Evolutionary conservation across 2,888 invertebrate species (phyloP).

Genomic region (Pelosia muscerda): DNA sequence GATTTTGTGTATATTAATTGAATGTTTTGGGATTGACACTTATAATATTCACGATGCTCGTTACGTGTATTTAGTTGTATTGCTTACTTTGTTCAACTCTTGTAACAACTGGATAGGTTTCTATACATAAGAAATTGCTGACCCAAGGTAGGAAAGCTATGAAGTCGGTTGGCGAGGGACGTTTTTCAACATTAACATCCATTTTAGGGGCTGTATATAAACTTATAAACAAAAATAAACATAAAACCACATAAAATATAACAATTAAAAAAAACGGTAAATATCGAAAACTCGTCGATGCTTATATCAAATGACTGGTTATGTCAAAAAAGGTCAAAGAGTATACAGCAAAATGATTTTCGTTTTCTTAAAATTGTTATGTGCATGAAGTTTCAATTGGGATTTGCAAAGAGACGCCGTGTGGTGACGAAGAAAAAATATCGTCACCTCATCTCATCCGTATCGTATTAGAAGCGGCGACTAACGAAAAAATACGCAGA

Average conservation of each 20-base stretch:
- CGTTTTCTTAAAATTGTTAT: too few relatives aligned
- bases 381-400: background rate
- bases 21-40: too few relatives aligned
- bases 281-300: background rate
- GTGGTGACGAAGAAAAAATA: accelerated
- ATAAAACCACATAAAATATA: background rate
- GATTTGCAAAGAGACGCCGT: background rate
- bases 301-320: background rate
- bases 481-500: too few relatives aligned
- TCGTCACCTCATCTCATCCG: too few relatives aligned
- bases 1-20: background rate
- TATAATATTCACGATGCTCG: too few relatives aligned
- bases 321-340: background rate
- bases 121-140: background rate
- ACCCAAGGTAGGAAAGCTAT: background rate
- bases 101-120: background rate
- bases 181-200: background rate
- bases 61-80: background rate
- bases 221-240: background rate
- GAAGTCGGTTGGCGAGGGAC: background rate
- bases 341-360: too few relatives aligned
- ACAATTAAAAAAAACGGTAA: background rate
- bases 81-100: constrained; percentile 7
- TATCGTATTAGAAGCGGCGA: too few relatives aligned
- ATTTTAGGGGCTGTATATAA: background rate